Conservation (phyloP, 2,797 vertebrate species). For the Euphonia xanthogaster region DNA sequence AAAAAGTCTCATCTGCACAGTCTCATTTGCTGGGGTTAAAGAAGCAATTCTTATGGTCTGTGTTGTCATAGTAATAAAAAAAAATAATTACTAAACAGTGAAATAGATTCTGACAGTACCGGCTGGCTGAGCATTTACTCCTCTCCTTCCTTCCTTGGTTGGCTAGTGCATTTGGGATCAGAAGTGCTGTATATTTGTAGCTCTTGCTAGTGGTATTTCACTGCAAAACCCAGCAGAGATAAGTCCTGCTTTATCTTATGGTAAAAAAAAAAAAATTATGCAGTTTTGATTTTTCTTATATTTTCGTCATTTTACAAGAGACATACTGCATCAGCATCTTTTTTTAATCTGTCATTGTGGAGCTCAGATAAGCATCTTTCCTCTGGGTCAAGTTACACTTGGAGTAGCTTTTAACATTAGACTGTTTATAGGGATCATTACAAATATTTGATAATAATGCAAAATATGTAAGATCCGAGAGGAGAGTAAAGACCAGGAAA, state of each 20-base stretch:
- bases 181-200: not conserved
- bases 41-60: constrained; percentile 26
- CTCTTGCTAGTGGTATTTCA: not conserved
- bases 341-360: constrained; percentile 25
- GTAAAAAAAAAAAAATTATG: not conserved
- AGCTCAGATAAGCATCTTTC: constrained; percentile 64
- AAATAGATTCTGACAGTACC: constrained; percentile 38
- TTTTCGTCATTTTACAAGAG: not conserved
- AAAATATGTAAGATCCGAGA: constrained; percentile 66
- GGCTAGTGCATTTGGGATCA: not conserved
- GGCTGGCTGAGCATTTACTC: not conserved
- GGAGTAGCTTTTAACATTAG: constrained; percentile 66
- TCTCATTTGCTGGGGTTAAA: constrained; percentile 49
- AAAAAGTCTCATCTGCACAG: not conserved
- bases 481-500: constrained; percentile 22
- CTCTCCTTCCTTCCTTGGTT: not conserved
- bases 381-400: constrained; percentile 69
- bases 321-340: not conserved
- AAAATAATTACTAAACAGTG: constrained; percentile 60
- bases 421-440: constrained; percentile 62
- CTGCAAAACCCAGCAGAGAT: not conserved
- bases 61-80: constrained; percentile 75
- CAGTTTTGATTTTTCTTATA: not conserved
- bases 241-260: not conserved
- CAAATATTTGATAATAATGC: constrained; percentile 74